Evolutionary conservation across 2,113 vertebrate species (phyloP), one percentile per base, ranked within the genome.

Genomic region (Cepphus grylle): DNA sequence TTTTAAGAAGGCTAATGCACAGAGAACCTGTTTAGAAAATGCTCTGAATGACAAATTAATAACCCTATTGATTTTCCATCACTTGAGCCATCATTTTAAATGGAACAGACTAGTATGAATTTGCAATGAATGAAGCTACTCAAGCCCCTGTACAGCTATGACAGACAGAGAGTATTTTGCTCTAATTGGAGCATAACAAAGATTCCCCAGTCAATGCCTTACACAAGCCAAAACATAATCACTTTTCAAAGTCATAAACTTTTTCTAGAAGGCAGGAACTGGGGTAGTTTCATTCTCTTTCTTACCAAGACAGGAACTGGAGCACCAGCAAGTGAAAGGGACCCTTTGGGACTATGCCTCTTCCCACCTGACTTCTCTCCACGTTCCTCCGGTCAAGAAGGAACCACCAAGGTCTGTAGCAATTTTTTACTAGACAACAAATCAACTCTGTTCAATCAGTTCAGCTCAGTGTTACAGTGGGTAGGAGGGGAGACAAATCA

Each of bases 1-100:
- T 90, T 93, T 81, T n/a, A 96, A 95, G 45, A 58, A 55, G 26
- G 45, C 36, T 86, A 81, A 92, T 79, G 27, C 52, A 91, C 96
- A 86, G 56, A 84, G 47, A 96, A 94, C 10, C 38, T 55, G 12
- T 29, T 70, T 55, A 66, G 42, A 67, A 91, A 86, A 93, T 14
- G 8, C 32, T 85, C 49, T 62, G 58, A 63, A 83, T 59, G 63
- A 87, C 61, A 70, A 88, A 86, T 92, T 90, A 94, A 84, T 84
- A 96, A 79, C 6, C 10, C 21, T 61, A 86, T 45, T 86, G 91
- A 95, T 90, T 87, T 88, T 91, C 45, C n/a, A 88, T 84, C 77
- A 72, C 38, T 79, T 16, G 1, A 74, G 19, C 21, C 26, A 79
- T 67, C 55, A 30, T 49, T 92, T 42, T 70, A 76, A 97, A 84